These are phyloP conservation scores for Brotula barbata DNA, from an alignment of 2,797 vertebrate species.

Conservation along the genomic window DNA sequence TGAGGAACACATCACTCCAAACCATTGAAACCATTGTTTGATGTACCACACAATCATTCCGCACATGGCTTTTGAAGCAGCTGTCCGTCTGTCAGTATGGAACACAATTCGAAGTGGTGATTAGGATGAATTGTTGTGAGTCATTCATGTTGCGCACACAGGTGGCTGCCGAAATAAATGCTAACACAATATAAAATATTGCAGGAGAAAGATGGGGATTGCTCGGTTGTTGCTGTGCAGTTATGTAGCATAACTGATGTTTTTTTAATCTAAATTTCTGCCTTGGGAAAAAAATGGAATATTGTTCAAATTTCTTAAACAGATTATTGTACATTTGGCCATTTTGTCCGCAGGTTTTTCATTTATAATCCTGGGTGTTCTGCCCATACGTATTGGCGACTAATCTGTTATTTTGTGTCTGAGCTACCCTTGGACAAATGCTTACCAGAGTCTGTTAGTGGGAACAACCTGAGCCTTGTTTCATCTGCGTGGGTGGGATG, in stretches of 20 bases:
- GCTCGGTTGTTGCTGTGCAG: constrained; percentile 2
- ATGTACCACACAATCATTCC: constrained; percentile 24
- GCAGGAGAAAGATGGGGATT: not conserved
- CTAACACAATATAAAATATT: constrained; percentile 3
- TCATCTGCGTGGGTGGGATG: constrained; percentile 26
- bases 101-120: constrained; percentile 16
- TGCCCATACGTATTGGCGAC: constrained; percentile 37
- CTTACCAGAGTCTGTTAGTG: constrained; percentile 2
- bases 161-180: constrained; percentile 2
- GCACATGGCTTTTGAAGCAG: constrained; percentile 30
- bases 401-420: constrained; percentile 15
- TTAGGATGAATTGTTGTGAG: constrained; percentile 5
- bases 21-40: constrained; percentile 22
- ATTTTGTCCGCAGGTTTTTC: constrained; percentile 32
- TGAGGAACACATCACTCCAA: constrained; percentile 16
- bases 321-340: constrained; percentile 37
- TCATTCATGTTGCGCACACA: constrained; percentile 12
- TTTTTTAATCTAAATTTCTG: too few relatives aligned
- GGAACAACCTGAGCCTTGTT: not conserved
- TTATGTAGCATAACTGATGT: too few relatives aligned
- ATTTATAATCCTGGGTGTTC: constrained; percentile 30
- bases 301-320: too few relatives aligned
- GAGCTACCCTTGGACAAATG: constrained; percentile 9
- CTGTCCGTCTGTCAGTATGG: constrained; percentile 25
- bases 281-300: too few relatives aligned